Percentiles rank a stretch among this genome's conserved stretches.
Conservation (phyloP, 2,888 invertebrate genomes). For the Acanthoscelides obtectus region DNA sequence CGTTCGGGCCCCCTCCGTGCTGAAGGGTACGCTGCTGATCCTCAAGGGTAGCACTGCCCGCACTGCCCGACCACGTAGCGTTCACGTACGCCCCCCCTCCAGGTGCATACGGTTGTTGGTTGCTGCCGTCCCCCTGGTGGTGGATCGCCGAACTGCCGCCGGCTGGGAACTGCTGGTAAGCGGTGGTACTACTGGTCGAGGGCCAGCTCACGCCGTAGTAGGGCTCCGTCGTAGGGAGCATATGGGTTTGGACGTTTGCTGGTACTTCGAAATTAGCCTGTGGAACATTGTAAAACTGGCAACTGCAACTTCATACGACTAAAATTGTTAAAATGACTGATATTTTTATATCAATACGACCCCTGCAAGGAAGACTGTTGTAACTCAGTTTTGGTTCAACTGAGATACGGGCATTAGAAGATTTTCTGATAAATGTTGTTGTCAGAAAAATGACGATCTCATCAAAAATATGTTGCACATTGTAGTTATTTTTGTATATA, state of each 20-base stretch:
- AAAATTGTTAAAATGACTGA: too few relatives aligned
- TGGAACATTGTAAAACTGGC: too few relatives aligned
- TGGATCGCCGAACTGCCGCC: conserved; percentile 11
- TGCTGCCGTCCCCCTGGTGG: conserved; percentile 24
- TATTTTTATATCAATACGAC: too few relatives aligned
- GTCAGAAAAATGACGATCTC: too few relatives aligned
- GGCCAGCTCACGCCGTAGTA: conserved; percentile 22
- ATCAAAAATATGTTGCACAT: too few relatives aligned
- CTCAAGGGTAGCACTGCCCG: conserved; percentile 1
- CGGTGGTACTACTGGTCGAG: conserved; percentile 8
- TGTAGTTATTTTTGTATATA: too few relatives aligned
- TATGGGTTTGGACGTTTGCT: conserved; percentile 49
- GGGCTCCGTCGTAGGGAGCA: conserved; percentile 32
- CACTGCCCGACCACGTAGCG: conserved; percentile 14
- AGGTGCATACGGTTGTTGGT: conserved; percentile 14
- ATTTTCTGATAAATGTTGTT: too few relatives aligned
- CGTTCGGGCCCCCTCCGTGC: conserved; percentile 22
- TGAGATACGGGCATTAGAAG: too few relatives aligned
- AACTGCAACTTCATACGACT: too few relatives aligned
- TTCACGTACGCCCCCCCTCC: conserved; percentile 11
- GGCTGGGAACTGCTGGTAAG: conserved; percentile 12
- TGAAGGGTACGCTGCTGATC: neutral
- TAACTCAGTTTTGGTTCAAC: too few relatives aligned
- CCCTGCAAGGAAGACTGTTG: too few relatives aligned
- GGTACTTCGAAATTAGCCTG: conserved; percentile 15